These are phyloP conservation scores for Hiodon alosoides DNA, from an alignment of 2,113 vertebrate species.

Conservation along the genomic window DNA sequence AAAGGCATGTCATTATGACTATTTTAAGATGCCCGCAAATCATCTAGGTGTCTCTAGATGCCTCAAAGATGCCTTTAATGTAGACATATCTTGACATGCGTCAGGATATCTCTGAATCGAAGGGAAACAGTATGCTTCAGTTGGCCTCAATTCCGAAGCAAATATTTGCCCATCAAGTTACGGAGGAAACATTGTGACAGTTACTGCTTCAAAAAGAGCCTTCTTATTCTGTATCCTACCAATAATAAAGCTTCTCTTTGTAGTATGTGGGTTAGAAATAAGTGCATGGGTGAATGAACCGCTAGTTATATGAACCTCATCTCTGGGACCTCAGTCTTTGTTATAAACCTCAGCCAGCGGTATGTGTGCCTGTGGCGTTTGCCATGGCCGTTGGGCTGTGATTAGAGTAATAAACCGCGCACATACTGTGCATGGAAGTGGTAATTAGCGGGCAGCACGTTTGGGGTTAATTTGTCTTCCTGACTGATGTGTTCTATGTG, in stretches of 20 bases:
- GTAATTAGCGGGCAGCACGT: background rate
- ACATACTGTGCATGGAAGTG: background rate
- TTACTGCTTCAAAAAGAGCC: background rate
- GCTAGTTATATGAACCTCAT: too few relatives aligned
- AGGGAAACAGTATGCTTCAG: background rate
- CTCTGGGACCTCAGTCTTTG: background rate
- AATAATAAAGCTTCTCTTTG: background rate
- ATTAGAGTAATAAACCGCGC: slow-evolving; percentile 2
- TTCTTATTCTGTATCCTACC: background rate
- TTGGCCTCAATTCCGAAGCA: background rate
- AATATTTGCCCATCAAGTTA: background rate
- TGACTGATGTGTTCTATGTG: slow-evolving; percentile 23
- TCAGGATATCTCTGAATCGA: slow-evolving; percentile 1
- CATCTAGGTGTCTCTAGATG: background rate
- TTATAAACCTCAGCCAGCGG: background rate
- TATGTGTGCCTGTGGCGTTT: slow-evolving; percentile 1
- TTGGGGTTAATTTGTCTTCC: slow-evolving; percentile 20
- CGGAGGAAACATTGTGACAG: background rate
- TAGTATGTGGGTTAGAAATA: background rate
- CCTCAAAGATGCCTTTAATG: slow-evolving; percentile 8
- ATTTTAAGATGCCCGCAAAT: slow-evolving; percentile 9
- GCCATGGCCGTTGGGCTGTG: slow-evolving; percentile 22
- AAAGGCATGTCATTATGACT: background rate
- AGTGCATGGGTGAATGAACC: slow-evolving; percentile 11
- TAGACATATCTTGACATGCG: background rate